phyloP scores from a whole-genome alignment of 1,140 invertebrate species.

The Zaprionus africanus region DNA sequence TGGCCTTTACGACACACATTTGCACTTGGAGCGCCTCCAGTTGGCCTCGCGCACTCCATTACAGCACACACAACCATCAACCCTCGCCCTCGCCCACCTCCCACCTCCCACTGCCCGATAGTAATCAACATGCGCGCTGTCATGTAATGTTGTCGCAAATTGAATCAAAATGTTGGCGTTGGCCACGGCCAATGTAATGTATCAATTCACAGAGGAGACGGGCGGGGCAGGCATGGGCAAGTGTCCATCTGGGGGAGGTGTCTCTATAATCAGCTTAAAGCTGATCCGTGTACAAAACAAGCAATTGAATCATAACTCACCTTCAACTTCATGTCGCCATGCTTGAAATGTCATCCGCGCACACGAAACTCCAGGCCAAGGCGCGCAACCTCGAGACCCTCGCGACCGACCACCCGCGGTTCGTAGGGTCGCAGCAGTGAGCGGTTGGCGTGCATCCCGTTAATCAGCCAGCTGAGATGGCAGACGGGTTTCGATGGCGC shows the following conservation, averaged over 20 bases:
- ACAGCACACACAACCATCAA: not conserved
- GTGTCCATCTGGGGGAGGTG: not conserved
- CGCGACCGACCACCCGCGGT: constrained; percentile 76
- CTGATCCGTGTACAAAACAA: constrained; percentile 6
- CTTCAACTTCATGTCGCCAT: constrained; percentile 93
- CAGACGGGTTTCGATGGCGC: constrained; percentile 92
- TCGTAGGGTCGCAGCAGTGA: constrained; percentile 80
- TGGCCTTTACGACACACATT: constrained; percentile 78
- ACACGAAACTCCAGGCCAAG: constrained; percentile 91
- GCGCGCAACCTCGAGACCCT: constrained; percentile 89
- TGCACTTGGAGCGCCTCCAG: constrained; percentile 46
- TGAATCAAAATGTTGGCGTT: constrained; percentile 65
- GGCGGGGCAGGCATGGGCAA: not conserved
- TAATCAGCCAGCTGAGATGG: constrained; percentile 94
- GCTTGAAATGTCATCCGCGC: constrained; percentile 90
- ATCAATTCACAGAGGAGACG: constrained; percentile 56
- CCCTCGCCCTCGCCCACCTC: no score
- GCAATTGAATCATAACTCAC: constrained; percentile 77
- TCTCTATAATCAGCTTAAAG: constrained; percentile 66
- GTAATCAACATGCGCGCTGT: constrained; percentile 80
- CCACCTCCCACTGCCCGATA: constrained; percentile 44
- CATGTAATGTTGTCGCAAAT: constrained; percentile 78
- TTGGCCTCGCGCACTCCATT: not conserved
- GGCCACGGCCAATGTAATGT: constrained; percentile 57
- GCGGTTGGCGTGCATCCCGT: constrained; percentile 90